Conservation (phyloP, 2,797 vertebrate genomes). For the Pipistrellus pipistrellus region DNA sequence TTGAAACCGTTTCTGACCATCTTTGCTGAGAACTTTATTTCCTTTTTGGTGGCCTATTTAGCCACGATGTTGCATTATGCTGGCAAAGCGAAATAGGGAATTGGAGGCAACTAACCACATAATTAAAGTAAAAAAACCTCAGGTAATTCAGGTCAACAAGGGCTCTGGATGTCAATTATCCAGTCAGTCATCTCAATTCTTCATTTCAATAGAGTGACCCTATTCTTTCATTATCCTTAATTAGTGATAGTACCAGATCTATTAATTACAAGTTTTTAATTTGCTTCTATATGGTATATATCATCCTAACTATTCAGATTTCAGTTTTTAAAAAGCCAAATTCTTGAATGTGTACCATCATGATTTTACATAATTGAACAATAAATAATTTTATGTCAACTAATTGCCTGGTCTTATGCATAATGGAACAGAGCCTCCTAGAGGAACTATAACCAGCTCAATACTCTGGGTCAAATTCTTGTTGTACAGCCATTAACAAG, state of each 20-base stretch:
- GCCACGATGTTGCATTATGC: neutral
- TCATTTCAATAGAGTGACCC: constrained; percentile 55
- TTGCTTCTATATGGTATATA: constrained; percentile 38
- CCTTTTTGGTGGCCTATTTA: constrained; percentile 30
- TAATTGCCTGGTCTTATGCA: constrained; percentile 17
- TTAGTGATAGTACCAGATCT: constrained; percentile 57
- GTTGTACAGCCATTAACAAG: neutral
- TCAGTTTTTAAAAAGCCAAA: constrained; percentile 53
- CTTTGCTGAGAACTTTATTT: constrained; percentile 53
- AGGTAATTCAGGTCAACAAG: constrained; percentile 69
- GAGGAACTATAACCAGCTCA: neutral
- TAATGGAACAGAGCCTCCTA: constrained; percentile 51
- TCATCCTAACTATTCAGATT: constrained; percentile 42
- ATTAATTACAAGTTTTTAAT: constrained; percentile 63
- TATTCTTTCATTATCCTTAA: constrained; percentile 68
- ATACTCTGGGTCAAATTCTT: constrained; percentile 13
- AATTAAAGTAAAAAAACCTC: constrained; percentile 76
- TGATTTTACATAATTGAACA: constrained; percentile 65
- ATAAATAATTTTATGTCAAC: constrained; percentile 69
- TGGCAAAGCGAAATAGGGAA: constrained; percentile 56
- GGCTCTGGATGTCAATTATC: constrained; percentile 60
- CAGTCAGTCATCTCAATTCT: constrained; percentile 44
- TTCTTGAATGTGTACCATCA: constrained; percentile 54
- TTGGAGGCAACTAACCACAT: constrained; percentile 58
- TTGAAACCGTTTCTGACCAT: constrained; percentile 61